A percentile compares a stretch with the other conserved stretches of the same genome.
These are phyloP conservation scores for Trigoniulus corallinus DNA, from an alignment of 1,140 invertebrate genomes.

Conservation along the genomic window DNA sequence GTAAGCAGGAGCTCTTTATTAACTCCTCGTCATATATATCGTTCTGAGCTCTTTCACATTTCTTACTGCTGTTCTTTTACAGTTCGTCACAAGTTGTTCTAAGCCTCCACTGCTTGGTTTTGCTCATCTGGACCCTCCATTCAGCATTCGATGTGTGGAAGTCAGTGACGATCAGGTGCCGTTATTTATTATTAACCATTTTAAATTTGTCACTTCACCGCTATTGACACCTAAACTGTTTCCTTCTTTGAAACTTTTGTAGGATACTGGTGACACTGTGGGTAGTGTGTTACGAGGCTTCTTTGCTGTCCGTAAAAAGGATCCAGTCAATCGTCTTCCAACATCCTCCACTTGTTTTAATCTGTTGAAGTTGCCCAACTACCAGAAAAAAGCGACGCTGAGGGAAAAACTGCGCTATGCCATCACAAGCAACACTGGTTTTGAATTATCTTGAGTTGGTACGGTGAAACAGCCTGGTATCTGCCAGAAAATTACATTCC, in stretches of 20 bases:
- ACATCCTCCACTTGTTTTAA: slow-evolving; percentile 99
- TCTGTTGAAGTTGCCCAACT: slow-evolving; percentile 94
- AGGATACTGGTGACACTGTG: slow-evolving; percentile 87
- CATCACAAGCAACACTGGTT: slow-evolving; percentile 93
- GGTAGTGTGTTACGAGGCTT: slow-evolving; percentile 96
- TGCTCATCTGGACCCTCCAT: slow-evolving; percentile 91
- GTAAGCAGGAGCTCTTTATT: slow-evolving; percentile 21
- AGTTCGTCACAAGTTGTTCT: slow-evolving; percentile 99
- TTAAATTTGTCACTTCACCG: slow-evolving; percentile 5
- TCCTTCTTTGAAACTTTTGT: background rate
- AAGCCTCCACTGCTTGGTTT: slow-evolving; percentile 95
- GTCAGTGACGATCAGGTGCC: slow-evolving; percentile 82
- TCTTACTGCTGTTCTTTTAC: slow-evolving; percentile 21
- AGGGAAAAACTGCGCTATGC: slow-evolving; percentile 93
- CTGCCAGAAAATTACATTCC: too few species aligned
- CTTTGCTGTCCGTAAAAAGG: slow-evolving; percentile 90
- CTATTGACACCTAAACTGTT: too few species aligned
- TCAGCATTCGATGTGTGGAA: slow-evolving; percentile 98
- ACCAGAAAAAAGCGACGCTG: slow-evolving; percentile 87
- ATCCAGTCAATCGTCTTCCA: slow-evolving; percentile 85
- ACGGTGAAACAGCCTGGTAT: too few species aligned
- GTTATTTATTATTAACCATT: background rate
- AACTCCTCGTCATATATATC: background rate
- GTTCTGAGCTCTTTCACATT: background rate
- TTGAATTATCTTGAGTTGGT: slow-evolving; percentile 86